Evolutionary conservation across 2,797 vertebrate species (phyloP), one percentile per base, ranked within the genome.

Genomic region (Rhyacichthys aspro): DNA sequence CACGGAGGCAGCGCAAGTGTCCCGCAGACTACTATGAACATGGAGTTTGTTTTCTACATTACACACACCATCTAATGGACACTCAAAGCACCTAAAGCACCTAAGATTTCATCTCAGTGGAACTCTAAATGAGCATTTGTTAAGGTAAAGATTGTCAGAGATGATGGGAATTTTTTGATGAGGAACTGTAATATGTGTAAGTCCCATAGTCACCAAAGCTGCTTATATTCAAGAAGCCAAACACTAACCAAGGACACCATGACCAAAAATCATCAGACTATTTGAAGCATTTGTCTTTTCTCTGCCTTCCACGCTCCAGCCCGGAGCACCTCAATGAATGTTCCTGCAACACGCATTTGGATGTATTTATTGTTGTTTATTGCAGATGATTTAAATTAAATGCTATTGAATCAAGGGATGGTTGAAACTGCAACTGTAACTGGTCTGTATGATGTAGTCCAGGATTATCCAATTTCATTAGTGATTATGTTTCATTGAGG

Each of bases 31-130:
- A 90, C 94, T 42, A 52, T 96, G 85, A 94, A 96, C 84, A 92
- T 98, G 85, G 97, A 99, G 86, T 91, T 98, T 64, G 32, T 92
- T 47, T 97, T 98, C 90, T 98, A 92, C 90, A 93, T 99, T 86
- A 90, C 86, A 19, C 93, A 96, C 70, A 84, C 78, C 60, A 86
- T 96, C 58, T 91, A 63, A 89, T 3, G 9, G 49, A 38, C 56
- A 55, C 3, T 0, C 47, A 46, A 42, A 48, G 45, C 2, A 2
- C 23, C 28, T 50, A 47, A 44, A 43, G 15, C n/a, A 34, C 48
- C 46, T 37, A 39, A 53, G 17, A 39, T 39, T 8, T 37, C 11
- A 16, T 8, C 23, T 28, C 8, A 34, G 12, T 37, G 17, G 11
- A 41, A 52, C 16, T 52, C 9, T 16, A 52, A 37, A 17, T 16